Conservation (phyloP, 2,888 invertebrate genomes). For the Baccha elongata region DNA sequence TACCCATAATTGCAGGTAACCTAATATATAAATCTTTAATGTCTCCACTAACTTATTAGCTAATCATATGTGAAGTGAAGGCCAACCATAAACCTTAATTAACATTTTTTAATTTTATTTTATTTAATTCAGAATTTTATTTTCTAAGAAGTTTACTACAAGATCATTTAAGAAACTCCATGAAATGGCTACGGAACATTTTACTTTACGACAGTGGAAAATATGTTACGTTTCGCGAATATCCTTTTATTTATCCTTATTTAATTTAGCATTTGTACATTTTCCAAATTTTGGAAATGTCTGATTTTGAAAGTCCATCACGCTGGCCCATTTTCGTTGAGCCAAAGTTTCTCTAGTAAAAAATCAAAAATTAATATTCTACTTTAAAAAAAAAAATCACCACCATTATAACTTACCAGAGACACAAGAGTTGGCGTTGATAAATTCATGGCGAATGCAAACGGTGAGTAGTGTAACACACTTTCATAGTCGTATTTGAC, state of each 20-base stretch:
- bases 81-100: too few species aligned
- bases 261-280: slow-evolving; percentile 86
- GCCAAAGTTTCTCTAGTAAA: slow-evolving; percentile 30
- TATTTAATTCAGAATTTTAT: too few species aligned
- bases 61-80: too few species aligned
- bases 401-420: slow-evolving; percentile 11
- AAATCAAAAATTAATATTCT: not conserved
- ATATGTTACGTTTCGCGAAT: too few species aligned
- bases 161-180: too few species aligned
- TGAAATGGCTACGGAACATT: too few species aligned
- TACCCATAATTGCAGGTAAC: too few species aligned
- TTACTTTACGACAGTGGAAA: too few species aligned
- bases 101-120: too few species aligned
- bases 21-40: too few species aligned
- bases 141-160: too few species aligned
- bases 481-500: slow-evolving; percentile 60
- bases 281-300: slow-evolving; percentile 86
- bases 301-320: slow-evolving; percentile 86
- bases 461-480: slow-evolving; percentile 56
- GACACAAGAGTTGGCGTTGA: slow-evolving; percentile 45
- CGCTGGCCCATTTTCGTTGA: slow-evolving; percentile 86
- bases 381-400: not conserved
- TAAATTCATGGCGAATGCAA: slow-evolving; percentile 41
- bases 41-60: too few species aligned
- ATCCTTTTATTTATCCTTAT: not conserved